Base-by-base conservation (phyloP, 1,140 invertebrate genomes). In the Linepithema humile region DNA sequence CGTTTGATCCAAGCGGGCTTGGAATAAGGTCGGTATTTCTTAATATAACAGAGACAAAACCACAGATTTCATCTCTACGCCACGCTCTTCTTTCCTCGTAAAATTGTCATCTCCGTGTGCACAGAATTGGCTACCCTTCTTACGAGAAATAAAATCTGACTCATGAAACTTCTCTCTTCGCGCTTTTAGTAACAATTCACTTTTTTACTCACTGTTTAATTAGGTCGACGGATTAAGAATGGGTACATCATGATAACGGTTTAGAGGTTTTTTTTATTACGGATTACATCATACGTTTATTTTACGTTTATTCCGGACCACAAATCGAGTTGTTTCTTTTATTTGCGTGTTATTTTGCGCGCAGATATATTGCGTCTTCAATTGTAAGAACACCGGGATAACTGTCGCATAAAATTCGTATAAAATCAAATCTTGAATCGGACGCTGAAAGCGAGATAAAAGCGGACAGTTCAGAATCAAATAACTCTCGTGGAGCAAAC, bases 181-280 rank as follows among this genome's bases (percentile, higher is more conserved):
- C 35, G 2, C 2, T n/a, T 74, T 74, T 59, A 10, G 6, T 9
- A 29, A 23, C 35, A 15, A n/a, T 7, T 23, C 48, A 4, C 17
- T 40, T 60, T 10, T 74, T 74, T 60, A 59, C 9, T 38, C 7
- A 12, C 9, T 23, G 17, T 43, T 74, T 60, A 59, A 74, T 74
- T 74, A 35, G 15, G 12, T 26, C 35, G 35, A 40, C 55, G 20
- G 53, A 73, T 59, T 59, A 9, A 17, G 15, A 45, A 38, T 40
- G 70, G 9, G 59, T 59, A 59, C 57, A 40, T 59, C 35, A n/a
- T 23, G 23, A 40, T 43, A 43, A 29, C 26, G 17, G 17, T 60
- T 40, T 20, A 40, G n/a, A n/a, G 12, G 17, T 1, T 29, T 57
- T 67, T 57, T 40, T 59, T 74, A 59, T 60, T 57, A 20, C 69